Evolutionary conservation across 2,113 vertebrate species (phyloP), one percentile per base, ranked within the genome.

Genomic region (Trichomycterus rosablanca): DNA sequence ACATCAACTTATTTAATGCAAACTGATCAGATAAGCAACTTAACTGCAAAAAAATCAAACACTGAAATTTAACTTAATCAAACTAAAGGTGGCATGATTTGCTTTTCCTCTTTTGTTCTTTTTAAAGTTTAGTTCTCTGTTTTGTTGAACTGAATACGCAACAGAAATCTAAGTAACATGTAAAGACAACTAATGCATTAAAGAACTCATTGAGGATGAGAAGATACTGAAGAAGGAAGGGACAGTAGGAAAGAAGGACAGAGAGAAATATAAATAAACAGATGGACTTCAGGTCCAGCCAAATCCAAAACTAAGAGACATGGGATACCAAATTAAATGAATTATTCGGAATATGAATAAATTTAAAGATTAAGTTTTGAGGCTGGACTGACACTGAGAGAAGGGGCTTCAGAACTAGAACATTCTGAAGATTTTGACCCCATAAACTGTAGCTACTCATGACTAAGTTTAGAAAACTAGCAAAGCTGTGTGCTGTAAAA

Each of bases 131-230:
- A 40, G 51, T 61, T 51, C 52, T 53, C 76, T 80, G 76, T 74
- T 81, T 78, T 79, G 76, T 80, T 81, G 78, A 76, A 84, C 71
- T 78, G 79, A 81, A 80, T 85, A 83, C 81, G 82, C 83, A 88
- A 89, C 83, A 84, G 75, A 88, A 87, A 80, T 84, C 80, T 87
- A 84, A 84, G 76, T 81, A 84, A 88, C 80, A 85, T 86, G 84
- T 87, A 87, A 86, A 83, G 80, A 86, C 85, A 89, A 87, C 84
- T 85, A 79, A 88, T 88, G 79, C 84, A 85, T 83, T 84, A 87
- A 89, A 79, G 79, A 88, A 88, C 84, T 87, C 71, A 87, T 83
- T 87, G 69, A 87, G 82, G 80, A 87, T 87, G 87, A 74, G 59
- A 75, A 66, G 68, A 75, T 66, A 70, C 51, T 43, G 24, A 68